These are phyloP conservation scores for Eptatretus atami DNA, from an alignment of 2,797 vertebrate species.

Conservation along the genomic window DNA sequence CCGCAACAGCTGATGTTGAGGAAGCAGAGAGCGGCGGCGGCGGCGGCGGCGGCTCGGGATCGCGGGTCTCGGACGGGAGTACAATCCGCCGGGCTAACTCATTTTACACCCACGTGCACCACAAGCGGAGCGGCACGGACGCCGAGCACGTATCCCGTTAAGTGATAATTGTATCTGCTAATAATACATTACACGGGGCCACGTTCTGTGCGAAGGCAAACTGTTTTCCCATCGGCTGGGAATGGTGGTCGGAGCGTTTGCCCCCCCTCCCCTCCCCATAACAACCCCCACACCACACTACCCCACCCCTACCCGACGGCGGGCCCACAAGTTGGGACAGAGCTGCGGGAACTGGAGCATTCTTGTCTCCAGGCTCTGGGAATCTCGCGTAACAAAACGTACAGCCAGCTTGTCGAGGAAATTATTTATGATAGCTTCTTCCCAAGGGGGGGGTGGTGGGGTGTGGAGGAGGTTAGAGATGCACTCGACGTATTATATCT, in stretches of 20 bases:
- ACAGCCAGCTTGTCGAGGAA: no score
- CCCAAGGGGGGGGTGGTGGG: no score
- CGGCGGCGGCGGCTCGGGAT: no score
- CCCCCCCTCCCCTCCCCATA: not conserved
- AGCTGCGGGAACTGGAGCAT: no score
- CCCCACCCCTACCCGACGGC: constrained; percentile 1
- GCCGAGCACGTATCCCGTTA: not conserved
- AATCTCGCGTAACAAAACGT: no score
- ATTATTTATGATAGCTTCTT: no score
- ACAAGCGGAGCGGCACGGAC: not conserved
- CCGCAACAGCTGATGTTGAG: no score
- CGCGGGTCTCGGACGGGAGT: no score
- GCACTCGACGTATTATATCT: no score
- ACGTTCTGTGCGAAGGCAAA: constrained; percentile 5
- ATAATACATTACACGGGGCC: constrained; percentile 5
- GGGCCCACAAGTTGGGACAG: not conserved
- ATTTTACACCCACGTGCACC: not conserved
- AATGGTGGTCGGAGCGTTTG: not conserved
- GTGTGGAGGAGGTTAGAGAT: no score
- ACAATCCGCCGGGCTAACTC: not conserved
- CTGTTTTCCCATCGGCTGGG: constrained; percentile 2
- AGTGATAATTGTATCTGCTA: constrained; percentile 6
- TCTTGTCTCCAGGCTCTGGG: no score
- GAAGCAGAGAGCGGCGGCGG: no score
- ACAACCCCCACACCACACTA: not conserved